Percentiles rank a stretch among this genome's conserved stretches.
These are phyloP conservation scores for Coreoperca whiteheadi DNA, from an alignment of 2,113 vertebrate genomes.

Conservation along the genomic window DNA sequence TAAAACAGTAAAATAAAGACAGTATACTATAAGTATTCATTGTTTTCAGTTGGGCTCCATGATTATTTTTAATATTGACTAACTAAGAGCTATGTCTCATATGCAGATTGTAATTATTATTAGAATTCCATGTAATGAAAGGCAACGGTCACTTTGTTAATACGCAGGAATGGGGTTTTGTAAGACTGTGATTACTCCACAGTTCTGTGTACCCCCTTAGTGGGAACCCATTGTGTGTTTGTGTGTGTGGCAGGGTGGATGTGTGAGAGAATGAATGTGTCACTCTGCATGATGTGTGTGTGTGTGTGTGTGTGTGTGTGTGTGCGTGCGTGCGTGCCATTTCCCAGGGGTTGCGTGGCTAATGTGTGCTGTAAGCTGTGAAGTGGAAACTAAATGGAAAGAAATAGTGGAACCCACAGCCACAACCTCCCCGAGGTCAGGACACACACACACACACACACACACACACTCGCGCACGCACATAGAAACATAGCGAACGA, in stretches of 20 bases:
- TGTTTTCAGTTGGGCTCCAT: too few relatives aligned
- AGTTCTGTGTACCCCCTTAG: conserved; percentile 20
- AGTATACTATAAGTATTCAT: too few relatives aligned
- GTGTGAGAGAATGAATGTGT: neutral
- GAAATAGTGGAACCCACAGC: conserved; percentile 63
- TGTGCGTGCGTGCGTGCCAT: neutral
- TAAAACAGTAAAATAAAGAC: too few relatives aligned
- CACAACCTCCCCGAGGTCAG: conserved; percentile 59
- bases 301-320: conserved; percentile 10
- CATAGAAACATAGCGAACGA: neutral
- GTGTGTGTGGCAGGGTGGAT: neutral
- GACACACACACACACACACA: conserved; percentile 10
- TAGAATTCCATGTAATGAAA: neutral
- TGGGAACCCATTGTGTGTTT: neutral
- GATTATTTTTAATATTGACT: too few relatives aligned
- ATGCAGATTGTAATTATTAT: neutral
- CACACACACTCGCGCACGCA: neutral
- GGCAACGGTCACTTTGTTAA: neutral
- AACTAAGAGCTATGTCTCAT: neutral
- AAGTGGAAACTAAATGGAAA: conserved; percentile 74
- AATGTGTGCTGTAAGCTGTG: conserved; percentile 77
- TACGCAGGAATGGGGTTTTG: conserved; percentile 20
- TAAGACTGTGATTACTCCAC: conserved; percentile 16
- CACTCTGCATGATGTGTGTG: too few relatives aligned
- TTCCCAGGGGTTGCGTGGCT: conserved; percentile 64